These are phyloP conservation scores for Drosophila trichaetosa DNA, from an alignment of 2,888 invertebrate genomes.

Conservation along the genomic window DNA sequence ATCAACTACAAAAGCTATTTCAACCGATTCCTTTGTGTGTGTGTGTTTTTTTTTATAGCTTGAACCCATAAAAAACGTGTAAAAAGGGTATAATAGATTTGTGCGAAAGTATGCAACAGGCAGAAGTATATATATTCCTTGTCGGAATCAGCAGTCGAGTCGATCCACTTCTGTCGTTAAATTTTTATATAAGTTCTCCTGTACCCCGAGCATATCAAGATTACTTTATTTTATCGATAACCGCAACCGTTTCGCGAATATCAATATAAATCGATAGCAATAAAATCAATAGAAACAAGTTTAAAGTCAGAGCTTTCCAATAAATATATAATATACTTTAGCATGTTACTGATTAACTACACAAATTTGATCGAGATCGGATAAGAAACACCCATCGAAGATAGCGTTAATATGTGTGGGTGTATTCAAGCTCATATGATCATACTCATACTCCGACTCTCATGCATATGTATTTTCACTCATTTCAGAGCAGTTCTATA, in stretches of 20 bases:
- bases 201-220: not conserved
- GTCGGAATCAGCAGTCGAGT: not conserved
- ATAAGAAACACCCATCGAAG: not conserved
- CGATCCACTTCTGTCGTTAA: not conserved
- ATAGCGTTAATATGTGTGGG: not conserved
- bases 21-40: constrained; percentile 24
- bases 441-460: too few species aligned
- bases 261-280: not conserved
- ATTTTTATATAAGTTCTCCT: not conserved
- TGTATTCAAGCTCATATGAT: not conserved
- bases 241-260: not conserved
- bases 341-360: rapidly evolving
- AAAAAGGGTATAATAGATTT: not conserved
- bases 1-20: constrained; percentile 13
- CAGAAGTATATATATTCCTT: not conserved
- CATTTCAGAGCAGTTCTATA: not conserved
- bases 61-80: not conserved
- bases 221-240: too few species aligned
- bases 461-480: not conserved
- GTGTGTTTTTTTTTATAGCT: not conserved
- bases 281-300: not conserved
- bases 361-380: too few species aligned
- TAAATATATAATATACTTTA: not conserved
- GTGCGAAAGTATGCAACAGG: not conserved
- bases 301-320: rapidly evolving